phyloP scores from a whole-genome alignment of 2,113 vertebrate species.

The Vanacampus margaritifer region DNA sequence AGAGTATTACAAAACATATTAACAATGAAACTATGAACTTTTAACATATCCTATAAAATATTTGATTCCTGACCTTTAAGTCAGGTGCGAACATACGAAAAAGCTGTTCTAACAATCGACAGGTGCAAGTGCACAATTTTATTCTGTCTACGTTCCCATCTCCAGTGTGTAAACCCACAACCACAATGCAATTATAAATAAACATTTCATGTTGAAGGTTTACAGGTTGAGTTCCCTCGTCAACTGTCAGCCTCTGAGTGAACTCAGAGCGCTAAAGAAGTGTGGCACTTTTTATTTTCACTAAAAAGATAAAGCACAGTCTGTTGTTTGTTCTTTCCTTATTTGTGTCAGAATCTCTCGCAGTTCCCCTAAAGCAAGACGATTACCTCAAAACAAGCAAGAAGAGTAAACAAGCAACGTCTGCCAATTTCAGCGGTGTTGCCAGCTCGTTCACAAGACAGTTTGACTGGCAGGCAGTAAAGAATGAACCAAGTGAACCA shows the following conservation, averaged over 20 bases:
- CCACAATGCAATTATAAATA: not conserved
- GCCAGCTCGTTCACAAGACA: slow-evolving; percentile 7
- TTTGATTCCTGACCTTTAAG: no score
- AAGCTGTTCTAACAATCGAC: not conserved
- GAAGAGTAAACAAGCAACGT: not conserved
- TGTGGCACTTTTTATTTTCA: slow-evolving; percentile 37
- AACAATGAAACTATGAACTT: no score
- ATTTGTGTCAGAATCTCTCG: slow-evolving; percentile 9
- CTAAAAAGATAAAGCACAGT: slow-evolving; percentile 39
- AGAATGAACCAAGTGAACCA: not conserved
- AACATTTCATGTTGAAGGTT: not conserved
- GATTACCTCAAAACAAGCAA: not conserved
- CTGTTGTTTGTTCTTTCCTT: slow-evolving; percentile 37
- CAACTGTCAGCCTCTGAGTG: slow-evolving; percentile 15
- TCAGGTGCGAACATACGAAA: no score
- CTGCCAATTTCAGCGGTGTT: not conserved
- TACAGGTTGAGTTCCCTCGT: slow-evolving; percentile 32
- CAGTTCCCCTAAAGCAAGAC: slow-evolving; percentile 5
- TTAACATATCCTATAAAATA: no score
- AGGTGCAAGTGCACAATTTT: not conserved
- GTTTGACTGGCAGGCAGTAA: slow-evolving; percentile 18
- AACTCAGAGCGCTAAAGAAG: slow-evolving; percentile 27
- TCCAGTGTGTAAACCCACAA: no score
- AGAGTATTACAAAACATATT: no score
- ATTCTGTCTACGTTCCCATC: not conserved